Conservation (phyloP, 1,140 invertebrate genomes). For the Procambarus clarkii region DNA sequence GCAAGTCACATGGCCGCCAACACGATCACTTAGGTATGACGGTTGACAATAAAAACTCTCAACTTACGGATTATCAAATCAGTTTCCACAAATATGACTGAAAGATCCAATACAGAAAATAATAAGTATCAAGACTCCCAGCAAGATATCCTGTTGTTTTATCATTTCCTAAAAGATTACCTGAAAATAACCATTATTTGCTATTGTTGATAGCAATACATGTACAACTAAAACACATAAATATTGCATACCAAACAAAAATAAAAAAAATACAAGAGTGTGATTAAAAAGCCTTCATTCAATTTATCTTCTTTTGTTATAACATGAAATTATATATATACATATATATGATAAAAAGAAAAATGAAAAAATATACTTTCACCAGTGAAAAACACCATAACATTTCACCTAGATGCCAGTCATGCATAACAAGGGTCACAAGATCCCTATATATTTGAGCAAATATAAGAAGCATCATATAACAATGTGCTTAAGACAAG, state of each 20-base stretch:
- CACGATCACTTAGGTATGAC: too few relatives aligned
- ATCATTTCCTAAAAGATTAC: neutral
- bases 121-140: neutral
- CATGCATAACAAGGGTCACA: neutral
- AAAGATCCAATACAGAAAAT: neutral
- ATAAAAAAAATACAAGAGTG: neutral
- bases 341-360: neutral
- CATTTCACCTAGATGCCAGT: neutral
- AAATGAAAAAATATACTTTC: neutral
- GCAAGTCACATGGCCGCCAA: too few relatives aligned
- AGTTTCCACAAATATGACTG: neutral
- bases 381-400: neutral
- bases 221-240: neutral
- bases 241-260: neutral
- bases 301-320: neutral
- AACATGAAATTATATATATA: neutral
- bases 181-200: neutral
- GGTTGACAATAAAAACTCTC: too few relatives aligned
- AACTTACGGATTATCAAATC: neutral
- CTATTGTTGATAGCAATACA: neutral
- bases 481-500: neutral
- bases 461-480: constrained; percentile 6
- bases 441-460: neutral
- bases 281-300: neutral
- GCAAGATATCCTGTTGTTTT: too few relatives aligned